Evolutionary conservation across 2,113 vertebrate genomes (phyloP).

Genomic region (Hippocampus zosterae): DNA sequence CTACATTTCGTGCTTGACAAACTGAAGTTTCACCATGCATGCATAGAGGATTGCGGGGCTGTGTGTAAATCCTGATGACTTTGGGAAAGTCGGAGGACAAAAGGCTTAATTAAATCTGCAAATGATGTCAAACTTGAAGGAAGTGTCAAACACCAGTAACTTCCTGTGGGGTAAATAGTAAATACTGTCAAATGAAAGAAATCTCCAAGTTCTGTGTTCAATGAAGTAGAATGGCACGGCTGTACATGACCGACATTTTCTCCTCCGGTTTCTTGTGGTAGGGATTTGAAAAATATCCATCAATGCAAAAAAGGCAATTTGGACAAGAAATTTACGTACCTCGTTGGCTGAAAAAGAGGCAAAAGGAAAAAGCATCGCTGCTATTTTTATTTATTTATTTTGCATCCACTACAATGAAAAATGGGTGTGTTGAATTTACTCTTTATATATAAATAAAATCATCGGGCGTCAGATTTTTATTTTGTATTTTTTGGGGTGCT

Average conservation of each 20-base stretch:
- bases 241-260: not conserved
- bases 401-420: no score
- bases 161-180: slow-evolving; percentile 33
- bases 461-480: no score
- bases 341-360: no score
- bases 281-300: no score
- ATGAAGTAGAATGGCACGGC: not conserved
- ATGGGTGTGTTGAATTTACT: no score
- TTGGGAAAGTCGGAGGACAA: slow-evolving; percentile 59
- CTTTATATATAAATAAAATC: no score
- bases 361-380: no score
- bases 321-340: no score
- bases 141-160: slow-evolving; percentile 37
- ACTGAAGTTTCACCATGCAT: slow-evolving; percentile 50
- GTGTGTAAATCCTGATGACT: slow-evolving; percentile 64
- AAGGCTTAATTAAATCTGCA: slow-evolving; percentile 45
- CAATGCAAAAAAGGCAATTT: no score
- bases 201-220: slow-evolving; percentile 16
- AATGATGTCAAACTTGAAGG: slow-evolving; percentile 43
- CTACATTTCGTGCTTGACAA: slow-evolving; percentile 54
- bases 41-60: slow-evolving; percentile 53
- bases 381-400: no score
- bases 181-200: slow-evolving; percentile 4
- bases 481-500: no score
- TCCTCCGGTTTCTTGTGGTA: no score